Percentiles rank a stretch among this genome's conserved stretches.
These are phyloP conservation scores for Gymnogyps californianus DNA, from an alignment of 2,113 vertebrate species.

Conservation along the genomic window DNA sequence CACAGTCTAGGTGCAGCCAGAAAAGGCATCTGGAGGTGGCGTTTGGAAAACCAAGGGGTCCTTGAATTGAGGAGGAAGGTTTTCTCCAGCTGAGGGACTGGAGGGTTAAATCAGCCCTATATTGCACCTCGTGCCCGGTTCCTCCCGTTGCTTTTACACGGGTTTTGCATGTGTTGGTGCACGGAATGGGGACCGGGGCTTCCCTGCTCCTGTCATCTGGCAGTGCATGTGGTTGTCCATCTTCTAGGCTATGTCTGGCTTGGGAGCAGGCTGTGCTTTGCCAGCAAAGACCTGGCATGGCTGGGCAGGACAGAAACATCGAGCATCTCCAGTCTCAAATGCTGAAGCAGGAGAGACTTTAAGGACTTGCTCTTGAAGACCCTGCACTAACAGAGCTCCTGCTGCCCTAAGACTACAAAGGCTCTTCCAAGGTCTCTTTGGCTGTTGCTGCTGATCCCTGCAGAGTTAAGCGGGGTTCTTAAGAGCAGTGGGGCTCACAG, in stretches of 20 bases:
- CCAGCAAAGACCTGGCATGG: background rate
- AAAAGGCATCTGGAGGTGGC: accelerated
- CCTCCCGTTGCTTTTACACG: accelerated
- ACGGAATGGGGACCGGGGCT: background rate
- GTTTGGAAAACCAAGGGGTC: background rate
- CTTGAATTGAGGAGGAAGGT: background rate
- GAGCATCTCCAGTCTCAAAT: background rate
- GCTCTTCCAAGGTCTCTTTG: background rate
- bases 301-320: background rate
- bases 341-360: background rate
- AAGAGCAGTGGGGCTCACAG: background rate
- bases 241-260: background rate
- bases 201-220: background rate
- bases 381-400: background rate
- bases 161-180: background rate
- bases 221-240: background rate
- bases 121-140: accelerated
- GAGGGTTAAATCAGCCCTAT: background rate
- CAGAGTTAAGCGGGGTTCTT: background rate
- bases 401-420: background rate
- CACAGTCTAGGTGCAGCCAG: accelerated
- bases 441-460: background rate
- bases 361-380: background rate
- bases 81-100: background rate
- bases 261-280: background rate